These are phyloP conservation scores for Luperina testacea DNA, from an alignment of 2,888 invertebrate genomes.

Conservation along the genomic window DNA sequence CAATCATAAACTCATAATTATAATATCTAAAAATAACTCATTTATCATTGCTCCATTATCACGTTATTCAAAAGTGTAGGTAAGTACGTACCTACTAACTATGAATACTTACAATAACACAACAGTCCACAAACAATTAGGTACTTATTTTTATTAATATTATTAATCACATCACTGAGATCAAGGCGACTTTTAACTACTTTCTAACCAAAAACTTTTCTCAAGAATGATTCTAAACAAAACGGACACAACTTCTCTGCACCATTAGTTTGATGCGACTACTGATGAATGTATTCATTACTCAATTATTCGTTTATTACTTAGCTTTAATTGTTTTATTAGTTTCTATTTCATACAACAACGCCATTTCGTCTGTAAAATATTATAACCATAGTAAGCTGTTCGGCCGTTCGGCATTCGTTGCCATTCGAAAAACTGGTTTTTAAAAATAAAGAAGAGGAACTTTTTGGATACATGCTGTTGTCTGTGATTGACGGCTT, in stretches of 20 bases:
- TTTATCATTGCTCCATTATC: not conserved
- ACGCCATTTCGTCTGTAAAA: not conserved
- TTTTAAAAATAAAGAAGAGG: slow-evolving; percentile 15
- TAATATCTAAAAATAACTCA: slow-evolving; percentile 2
- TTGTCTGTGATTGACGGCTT: slow-evolving; percentile 46
- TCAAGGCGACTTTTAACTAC: slow-evolving; percentile 10
- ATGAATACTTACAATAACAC: slow-evolving; percentile 33
- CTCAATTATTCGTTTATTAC: not conserved
- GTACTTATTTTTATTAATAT: not conserved
- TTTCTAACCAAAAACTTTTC: not conserved
- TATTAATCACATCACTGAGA: slow-evolving; percentile 24
- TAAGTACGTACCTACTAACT: not conserved
- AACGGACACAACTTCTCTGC: slow-evolving; percentile 3
- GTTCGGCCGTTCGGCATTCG: not conserved
- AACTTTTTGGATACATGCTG: slow-evolving; percentile 18
- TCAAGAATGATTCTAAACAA: not conserved
- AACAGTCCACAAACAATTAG: slow-evolving; percentile 10
- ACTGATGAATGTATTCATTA: slow-evolving; percentile 16
- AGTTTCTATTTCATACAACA: not conserved
- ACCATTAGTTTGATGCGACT: slow-evolving; percentile 8
- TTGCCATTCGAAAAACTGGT: slow-evolving; percentile 7
- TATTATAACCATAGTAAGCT: not conserved
- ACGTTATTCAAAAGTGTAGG: not conserved
- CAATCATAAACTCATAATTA: not conserved
- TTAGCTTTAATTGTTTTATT: too few relatives aligned